Base-by-base conservation (phyloP, 1,140 invertebrate genomes). In the Xylocopa sonorina region DNA sequence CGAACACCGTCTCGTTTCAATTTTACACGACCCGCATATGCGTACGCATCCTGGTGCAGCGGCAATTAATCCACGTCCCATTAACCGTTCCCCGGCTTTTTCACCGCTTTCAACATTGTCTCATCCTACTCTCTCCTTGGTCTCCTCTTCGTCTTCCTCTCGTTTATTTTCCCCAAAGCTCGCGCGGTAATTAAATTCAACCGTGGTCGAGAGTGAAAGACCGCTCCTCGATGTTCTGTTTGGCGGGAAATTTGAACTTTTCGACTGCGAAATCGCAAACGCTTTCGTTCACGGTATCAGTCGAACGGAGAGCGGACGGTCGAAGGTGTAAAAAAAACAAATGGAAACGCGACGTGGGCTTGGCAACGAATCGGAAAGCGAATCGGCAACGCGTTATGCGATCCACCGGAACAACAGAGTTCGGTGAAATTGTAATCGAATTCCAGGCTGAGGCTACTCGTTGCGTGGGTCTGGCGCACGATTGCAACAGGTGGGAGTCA, bases 401-500 rank as follows among this genome's bases (percentile, higher is more conserved):
- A 29, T 58, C n/a, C 21, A 9, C 10, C 14, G 41, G 50, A 57
- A 14, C 29, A 58, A 71, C 32, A 53, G 38, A 46, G 58, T 64
- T 63, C 5, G 73, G 51, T 64, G 57, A 84, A 84, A 83, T 69
- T 73, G 64, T 72, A 84, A 80, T 81, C 78, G 69, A 84, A 85
- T 84, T 78, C 71, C 48, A 71, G 46, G 29, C 66, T 55, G 64
- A 82, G 64, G 41, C 64, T 83, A 76, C 43, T 53, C 68, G 63
- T 78, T 85, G 87, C 83, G 81, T 87, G 71, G 81, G 83, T 29
- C 73, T 80, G 57, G 66, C 62, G 38, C 60, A 71, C 73, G 66
- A 68, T 77, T 77, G 80, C 67, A 85, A 86, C 86, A 88, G 86
- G 80, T 87, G 86, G 83, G 78, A 79, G 83, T 72, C 53, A 64